These are phyloP conservation scores for Luscinia megarhynchos DNA, from an alignment of 2,797 vertebrate species.

Conservation along the genomic window DNA sequence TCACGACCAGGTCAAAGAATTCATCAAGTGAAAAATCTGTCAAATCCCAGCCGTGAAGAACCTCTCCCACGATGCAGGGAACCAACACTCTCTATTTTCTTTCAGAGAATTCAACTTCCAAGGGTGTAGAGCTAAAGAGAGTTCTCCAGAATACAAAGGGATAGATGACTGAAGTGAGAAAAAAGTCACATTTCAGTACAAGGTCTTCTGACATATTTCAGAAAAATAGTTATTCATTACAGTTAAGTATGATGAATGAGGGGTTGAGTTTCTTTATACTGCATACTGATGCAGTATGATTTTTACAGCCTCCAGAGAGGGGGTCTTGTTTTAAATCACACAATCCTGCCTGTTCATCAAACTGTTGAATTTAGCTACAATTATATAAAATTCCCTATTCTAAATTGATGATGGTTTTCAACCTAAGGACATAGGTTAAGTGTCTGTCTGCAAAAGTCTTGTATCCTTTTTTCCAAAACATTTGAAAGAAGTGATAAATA, in stretches of 20 bases:
- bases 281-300: background rate
- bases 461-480: background rate
- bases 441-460: background rate
- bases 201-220: background rate
- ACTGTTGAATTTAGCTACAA: background rate
- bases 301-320: background rate
- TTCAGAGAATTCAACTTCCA: background rate
- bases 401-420: background rate
- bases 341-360: background rate
- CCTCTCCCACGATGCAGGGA: background rate
- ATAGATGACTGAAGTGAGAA: background rate
- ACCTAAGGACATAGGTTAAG: background rate
- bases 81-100: background rate
- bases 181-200: background rate
- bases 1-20: background rate
- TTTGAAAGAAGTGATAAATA: slow-evolving; percentile 5
- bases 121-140: background rate
- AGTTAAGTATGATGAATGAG: background rate
- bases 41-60: background rate
- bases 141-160: background rate
- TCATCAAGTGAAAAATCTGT: background rate
- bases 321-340: background rate
- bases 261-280: background rate
- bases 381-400: background rate
- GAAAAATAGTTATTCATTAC: background rate